Conservation (phyloP, 1,140 invertebrate genomes). For the Leptonema lineaticorne region DNA sequence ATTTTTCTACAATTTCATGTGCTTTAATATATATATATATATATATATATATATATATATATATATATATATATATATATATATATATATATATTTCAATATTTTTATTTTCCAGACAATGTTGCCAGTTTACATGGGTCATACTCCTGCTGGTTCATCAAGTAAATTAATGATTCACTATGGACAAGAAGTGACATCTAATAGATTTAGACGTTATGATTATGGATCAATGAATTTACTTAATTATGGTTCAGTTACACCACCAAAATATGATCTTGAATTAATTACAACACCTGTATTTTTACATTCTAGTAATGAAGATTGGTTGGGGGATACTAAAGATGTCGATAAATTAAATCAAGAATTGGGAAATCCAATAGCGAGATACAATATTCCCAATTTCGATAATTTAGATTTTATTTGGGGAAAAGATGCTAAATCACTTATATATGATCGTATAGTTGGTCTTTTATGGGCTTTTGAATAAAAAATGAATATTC, state of each 20-base stretch:
- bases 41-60: too few species aligned
- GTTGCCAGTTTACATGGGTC: slow-evolving; percentile 72
- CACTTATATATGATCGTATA: slow-evolving; percentile 61
- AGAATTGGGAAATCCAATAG: slow-evolving; percentile 56
- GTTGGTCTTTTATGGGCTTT: slow-evolving; percentile 57
- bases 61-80: slow-evolving; percentile 8
- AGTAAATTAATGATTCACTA: slow-evolving; percentile 77
- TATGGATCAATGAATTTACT: slow-evolving; percentile 59
- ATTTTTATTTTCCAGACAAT: slow-evolving; percentile 58
- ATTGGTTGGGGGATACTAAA: slow-evolving; percentile 61
- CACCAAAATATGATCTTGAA: slow-evolving; percentile 57
- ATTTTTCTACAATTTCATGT: background rate
- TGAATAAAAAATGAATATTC: slow-evolving; percentile 33
- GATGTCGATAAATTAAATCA: slow-evolving; percentile 51
- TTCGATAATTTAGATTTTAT: slow-evolving; percentile 71
- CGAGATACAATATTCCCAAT: slow-evolving; percentile 59
- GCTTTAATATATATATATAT: too few species aligned
- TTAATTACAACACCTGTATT: slow-evolving; percentile 65
- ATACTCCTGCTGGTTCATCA: slow-evolving; percentile 83
- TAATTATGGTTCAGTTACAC: slow-evolving; percentile 53
- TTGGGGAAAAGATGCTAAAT: slow-evolving; percentile 63
- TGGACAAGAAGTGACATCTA: slow-evolving; percentile 65
- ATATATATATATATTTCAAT: background rate
- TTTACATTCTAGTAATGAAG: slow-evolving; percentile 69
- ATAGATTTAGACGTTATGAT: slow-evolving; percentile 66